phyloP scores from a whole-genome alignment of 1,140 invertebrate species.

The Grapholita molesta region DNA sequence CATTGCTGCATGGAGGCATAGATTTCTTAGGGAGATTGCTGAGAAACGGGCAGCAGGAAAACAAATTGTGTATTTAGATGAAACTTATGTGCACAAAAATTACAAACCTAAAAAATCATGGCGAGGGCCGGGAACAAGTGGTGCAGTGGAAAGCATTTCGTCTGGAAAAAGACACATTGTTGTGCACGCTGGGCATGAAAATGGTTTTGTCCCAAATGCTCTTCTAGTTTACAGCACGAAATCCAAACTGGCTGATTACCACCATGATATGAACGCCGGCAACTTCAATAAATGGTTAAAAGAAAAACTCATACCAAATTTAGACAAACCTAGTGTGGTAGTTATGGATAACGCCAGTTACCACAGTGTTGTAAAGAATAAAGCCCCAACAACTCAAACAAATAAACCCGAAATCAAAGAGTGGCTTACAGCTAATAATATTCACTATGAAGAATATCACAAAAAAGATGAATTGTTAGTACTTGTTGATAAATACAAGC shows the following conservation, averaged over 20 bases:
- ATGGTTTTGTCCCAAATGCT: constrained; percentile 17
- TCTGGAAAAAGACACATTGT: constrained; percentile 18
- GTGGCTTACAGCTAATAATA: constrained; percentile 16
- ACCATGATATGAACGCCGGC: constrained; percentile 14
- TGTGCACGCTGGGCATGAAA: constrained; percentile 18
- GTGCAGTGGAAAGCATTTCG: constrained; percentile 7
- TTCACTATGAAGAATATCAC: not conserved
- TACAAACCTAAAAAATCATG: constrained; percentile 19
- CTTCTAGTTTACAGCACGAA: constrained; percentile 16
- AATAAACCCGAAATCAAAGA: not conserved
- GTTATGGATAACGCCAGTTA: constrained; percentile 21
- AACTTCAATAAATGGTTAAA: constrained; percentile 19
- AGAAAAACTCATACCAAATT: constrained; percentile 19
- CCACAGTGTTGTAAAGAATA: constrained; percentile 13
- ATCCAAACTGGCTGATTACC: constrained; percentile 19
- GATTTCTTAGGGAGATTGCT: not conserved
- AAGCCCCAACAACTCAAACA: not conserved
- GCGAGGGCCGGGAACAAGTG: constrained; percentile 3
- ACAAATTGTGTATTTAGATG: constrained; percentile 7
- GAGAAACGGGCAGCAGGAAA: not conserved
- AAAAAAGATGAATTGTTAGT: constrained; percentile 5
- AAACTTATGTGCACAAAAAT: constrained; percentile 17
- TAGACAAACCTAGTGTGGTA: not conserved
- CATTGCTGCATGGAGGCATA: constrained; percentile 1
- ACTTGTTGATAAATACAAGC: constrained; percentile 18